Percentiles rank a stretch among this genome's conserved stretches.
These are phyloP conservation scores for Hassar affinis DNA, from an alignment of 2,113 vertebrate genomes.

Conservation along the genomic window DNA sequence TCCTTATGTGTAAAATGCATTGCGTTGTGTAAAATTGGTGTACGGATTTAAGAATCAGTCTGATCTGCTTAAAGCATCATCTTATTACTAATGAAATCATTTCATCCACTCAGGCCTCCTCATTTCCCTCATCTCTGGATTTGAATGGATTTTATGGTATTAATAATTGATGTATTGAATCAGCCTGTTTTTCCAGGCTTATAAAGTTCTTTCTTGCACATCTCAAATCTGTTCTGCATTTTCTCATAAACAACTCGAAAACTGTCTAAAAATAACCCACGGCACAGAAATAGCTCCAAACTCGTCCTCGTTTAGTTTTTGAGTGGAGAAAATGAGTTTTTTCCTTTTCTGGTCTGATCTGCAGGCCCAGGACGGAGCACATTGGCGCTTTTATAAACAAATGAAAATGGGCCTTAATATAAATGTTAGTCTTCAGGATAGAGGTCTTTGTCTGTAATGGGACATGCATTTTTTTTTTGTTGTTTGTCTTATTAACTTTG, in stretches of 20 bases:
- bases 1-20: not conserved
- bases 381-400: not conserved
- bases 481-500: not conserved
- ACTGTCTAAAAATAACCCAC: not conserved
- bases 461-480: not conserved
- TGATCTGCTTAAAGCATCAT: not conserved
- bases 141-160: not conserved
- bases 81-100: not conserved
- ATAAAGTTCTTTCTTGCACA: not conserved
- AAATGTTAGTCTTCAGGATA: not conserved
- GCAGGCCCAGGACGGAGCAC: not conserved
- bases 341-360: slow-evolving; percentile 11
- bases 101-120: not conserved
- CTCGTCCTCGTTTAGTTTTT: not conserved
- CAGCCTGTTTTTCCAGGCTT: not conserved
- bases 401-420: not conserved
- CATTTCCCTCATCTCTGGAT: not conserved
- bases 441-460: not conserved
- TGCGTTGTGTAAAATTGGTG: not conserved
- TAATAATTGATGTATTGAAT: not conserved
- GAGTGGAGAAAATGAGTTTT: not conserved
- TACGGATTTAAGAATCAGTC: not conserved
- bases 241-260: not conserved
- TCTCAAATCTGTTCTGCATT: not conserved
- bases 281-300: not conserved